These are phyloP conservation scores for Cryptoleucopteryx plumbea DNA, from an alignment of 2,113 vertebrate species.

Conservation along the genomic window DNA sequence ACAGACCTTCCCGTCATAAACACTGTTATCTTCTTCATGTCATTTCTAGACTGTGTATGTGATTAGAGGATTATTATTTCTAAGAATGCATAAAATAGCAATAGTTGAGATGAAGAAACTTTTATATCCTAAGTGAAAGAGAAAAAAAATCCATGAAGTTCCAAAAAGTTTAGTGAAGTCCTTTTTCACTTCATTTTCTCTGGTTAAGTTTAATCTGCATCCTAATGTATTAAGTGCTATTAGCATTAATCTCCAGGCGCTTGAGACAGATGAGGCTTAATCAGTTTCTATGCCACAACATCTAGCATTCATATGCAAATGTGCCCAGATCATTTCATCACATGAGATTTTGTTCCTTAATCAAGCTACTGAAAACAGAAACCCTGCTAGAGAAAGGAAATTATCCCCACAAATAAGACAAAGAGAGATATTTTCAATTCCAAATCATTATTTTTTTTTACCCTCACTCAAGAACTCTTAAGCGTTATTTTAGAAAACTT, in stretches of 20 bases:
- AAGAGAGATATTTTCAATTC: not conserved
- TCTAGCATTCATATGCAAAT: conserved; percentile 2
- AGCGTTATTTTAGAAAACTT: not conserved
- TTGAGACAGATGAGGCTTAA: not conserved
- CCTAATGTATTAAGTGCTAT: not conserved
- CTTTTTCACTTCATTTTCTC: not conserved
- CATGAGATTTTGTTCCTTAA: not conserved
- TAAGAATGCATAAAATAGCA: not conserved
- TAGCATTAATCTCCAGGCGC: not conserved
- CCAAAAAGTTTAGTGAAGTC: not conserved
- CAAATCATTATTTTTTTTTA: not conserved
- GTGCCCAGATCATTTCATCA: not conserved
- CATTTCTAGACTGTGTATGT: not conserved
- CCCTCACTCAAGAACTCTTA: not conserved
- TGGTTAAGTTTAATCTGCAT: not conserved
- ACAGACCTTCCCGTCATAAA: not conserved
- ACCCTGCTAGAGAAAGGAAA: not conserved
- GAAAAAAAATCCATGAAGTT: not conserved
- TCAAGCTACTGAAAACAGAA: conserved; percentile 2
- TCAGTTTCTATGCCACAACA: not conserved
- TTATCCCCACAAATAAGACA: not conserved
- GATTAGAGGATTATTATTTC: not conserved
- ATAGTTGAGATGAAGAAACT: not conserved
- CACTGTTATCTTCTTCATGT: not conserved
- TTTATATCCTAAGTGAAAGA: not conserved